phyloP scores from a whole-genome alignment of 2,797 vertebrate genomes.

The Macropus fuliginosus region DNA sequence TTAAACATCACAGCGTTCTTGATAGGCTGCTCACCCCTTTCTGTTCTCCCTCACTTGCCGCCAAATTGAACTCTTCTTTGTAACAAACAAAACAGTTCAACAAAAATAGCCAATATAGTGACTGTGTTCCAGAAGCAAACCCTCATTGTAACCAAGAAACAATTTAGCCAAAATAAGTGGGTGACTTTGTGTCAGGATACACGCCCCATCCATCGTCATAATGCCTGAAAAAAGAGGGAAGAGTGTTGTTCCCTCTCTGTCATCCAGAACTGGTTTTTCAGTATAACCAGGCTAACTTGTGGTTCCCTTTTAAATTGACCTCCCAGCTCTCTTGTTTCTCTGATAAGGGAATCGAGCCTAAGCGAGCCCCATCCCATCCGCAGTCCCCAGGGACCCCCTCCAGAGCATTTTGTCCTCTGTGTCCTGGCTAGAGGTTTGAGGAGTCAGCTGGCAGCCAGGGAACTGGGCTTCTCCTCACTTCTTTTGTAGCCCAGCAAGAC shows the following conservation, averaged over 20 bases:
- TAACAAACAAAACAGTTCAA: not conserved
- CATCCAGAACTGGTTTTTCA: not conserved
- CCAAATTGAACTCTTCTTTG: not conserved
- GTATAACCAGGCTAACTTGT: not conserved
- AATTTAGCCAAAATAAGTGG: not conserved
- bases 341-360: not conserved
- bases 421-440: too few relatives aligned
- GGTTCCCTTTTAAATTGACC: not conserved
- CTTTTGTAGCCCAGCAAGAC: not conserved
- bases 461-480: not conserved
- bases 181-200: not conserved
- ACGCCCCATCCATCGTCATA: not conserved
- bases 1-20: not conserved
- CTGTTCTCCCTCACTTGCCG: not conserved
- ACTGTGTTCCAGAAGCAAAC: not conserved
- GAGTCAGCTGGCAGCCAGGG: not conserved
- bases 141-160: not conserved
- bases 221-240: not conserved
- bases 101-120: not conserved
- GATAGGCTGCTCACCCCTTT: not conserved
- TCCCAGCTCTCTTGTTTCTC: not conserved
- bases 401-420: too few relatives aligned
- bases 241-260: not conserved
- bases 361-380: not conserved
- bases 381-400: not conserved